These are phyloP conservation scores for Ptychoptera contaminata DNA, from an alignment of 2,888 invertebrate genomes.

Conservation along the genomic window DNA sequence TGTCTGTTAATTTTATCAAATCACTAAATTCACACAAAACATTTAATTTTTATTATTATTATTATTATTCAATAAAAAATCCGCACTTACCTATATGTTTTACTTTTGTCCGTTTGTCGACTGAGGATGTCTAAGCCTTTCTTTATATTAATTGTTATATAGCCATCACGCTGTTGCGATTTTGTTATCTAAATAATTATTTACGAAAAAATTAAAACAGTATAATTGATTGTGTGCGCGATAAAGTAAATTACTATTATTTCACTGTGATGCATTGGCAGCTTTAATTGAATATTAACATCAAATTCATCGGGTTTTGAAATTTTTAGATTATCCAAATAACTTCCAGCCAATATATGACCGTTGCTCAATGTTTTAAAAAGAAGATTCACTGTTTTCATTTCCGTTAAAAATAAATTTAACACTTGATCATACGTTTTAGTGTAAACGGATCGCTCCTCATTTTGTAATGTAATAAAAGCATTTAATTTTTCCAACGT, in stretches of 20 bases:
- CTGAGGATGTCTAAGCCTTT: neutral
- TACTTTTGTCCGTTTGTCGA: neutral
- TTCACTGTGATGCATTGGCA: conserved; percentile 13
- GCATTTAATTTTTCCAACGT: no score
- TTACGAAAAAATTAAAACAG: no score
- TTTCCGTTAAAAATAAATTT: no score
- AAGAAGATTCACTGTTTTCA: neutral
- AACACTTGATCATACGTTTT: no score
- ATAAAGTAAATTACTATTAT: neutral
- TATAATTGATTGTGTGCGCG: no score
- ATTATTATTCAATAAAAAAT: neutral
- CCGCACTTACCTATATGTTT: neutral
- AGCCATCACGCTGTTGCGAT: neutral
- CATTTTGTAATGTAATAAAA: no score
- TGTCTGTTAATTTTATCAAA: conserved; percentile 13
- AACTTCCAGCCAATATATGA: conserved; percentile 16
- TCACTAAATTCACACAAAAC: neutral
- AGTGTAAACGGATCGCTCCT: no score
- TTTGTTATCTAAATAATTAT: no score
- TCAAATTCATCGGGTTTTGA: conserved; percentile 21
- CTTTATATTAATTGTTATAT: neutral
- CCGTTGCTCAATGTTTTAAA: neutral
- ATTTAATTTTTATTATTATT: neutral
- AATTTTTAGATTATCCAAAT: conserved; percentile 22
- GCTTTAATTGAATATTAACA: conserved; percentile 16